These are phyloP conservation scores for Ophiodon elongatus DNA, from an alignment of 2,113 vertebrate species.

Conservation along the genomic window DNA sequence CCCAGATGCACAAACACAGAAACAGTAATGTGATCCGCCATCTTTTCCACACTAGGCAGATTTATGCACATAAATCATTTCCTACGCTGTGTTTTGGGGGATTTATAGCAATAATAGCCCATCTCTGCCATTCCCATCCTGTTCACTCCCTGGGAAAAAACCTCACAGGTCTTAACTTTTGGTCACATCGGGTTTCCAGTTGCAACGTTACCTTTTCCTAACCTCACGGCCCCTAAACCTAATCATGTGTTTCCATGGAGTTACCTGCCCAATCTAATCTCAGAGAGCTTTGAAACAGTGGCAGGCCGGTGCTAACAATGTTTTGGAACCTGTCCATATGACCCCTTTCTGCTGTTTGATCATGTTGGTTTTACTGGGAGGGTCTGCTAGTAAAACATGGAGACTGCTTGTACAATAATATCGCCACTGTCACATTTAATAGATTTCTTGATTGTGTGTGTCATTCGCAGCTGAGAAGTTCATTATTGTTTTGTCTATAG, in stretches of 20 bases:
- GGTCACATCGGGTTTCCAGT: slow-evolving; percentile 79
- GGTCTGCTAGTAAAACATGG: slow-evolving; percentile 74
- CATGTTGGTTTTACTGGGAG: slow-evolving; percentile 82
- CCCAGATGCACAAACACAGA: slow-evolving; percentile 84
- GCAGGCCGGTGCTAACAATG: slow-evolving; percentile 64
- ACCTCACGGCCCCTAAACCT: slow-evolving; percentile 74
- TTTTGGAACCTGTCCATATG: slow-evolving; percentile 74
- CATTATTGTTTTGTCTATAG: slow-evolving; percentile 62
- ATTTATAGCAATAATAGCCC: slow-evolving; percentile 84
- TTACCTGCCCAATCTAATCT: slow-evolving; percentile 76
- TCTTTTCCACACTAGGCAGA: slow-evolving; percentile 78
- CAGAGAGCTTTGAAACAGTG: slow-evolving; percentile 67
- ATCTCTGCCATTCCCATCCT: slow-evolving; percentile 83
- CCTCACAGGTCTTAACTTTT: slow-evolving; percentile 78
- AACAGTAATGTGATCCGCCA: slow-evolving; percentile 79
- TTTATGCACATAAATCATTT: slow-evolving; percentile 87
- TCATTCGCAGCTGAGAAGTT: slow-evolving; percentile 63
- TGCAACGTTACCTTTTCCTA: slow-evolving; percentile 79
- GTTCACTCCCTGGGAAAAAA: slow-evolving; percentile 82
- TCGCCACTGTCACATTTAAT: slow-evolving; percentile 73
- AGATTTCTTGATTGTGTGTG: slow-evolving; percentile 62
- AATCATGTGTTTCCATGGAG: slow-evolving; percentile 75
- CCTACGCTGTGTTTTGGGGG: slow-evolving; percentile 82
- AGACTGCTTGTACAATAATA: slow-evolving; percentile 77
- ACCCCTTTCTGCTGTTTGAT: slow-evolving; percentile 74